phyloP scores from a whole-genome alignment of 1,140 invertebrate species.

The Proctacanthus coquilletti region DNA sequence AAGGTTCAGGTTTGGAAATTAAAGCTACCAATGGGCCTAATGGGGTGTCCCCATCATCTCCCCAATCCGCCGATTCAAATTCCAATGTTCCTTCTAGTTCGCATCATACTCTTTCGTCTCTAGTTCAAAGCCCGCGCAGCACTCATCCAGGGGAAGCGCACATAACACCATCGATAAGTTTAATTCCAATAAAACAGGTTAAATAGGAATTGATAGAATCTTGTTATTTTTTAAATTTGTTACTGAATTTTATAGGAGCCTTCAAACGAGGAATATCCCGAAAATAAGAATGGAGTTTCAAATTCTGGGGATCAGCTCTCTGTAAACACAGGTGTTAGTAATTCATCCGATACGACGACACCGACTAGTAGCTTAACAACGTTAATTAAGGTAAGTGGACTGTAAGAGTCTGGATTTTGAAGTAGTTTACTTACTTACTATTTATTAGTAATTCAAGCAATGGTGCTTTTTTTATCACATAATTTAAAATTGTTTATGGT shows the following conservation, averaged over 20 bases:
- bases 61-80: constrained; percentile 59
- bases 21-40: constrained; percentile 24
- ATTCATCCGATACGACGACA: constrained; percentile 19
- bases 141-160: constrained; percentile 32
- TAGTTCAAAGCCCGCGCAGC: constrained; percentile 17
- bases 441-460: no score
- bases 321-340: constrained; percentile 6
- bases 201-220: constrained; percentile 7
- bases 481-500: no score
- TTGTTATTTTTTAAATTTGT: background rate
- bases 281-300: constrained; percentile 5
- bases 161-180: constrained; percentile 66
- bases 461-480: no score
- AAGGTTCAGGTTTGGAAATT: constrained; percentile 2
- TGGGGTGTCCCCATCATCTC: constrained; percentile 48
- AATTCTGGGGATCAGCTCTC: background rate
- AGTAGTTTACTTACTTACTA: no score
- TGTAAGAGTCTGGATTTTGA: no score
- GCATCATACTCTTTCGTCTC: constrained; percentile 24
- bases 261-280: constrained; percentile 12
- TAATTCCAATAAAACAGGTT: constrained; percentile 75
- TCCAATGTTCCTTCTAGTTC: constrained; percentile 55
- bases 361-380: constrained; percentile 26
- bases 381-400: constrained; percentile 25
- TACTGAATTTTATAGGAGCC: constrained; percentile 10